phyloP scores from a whole-genome alignment of 2,113 vertebrate genomes.

The Crotalus horridus region DNA sequence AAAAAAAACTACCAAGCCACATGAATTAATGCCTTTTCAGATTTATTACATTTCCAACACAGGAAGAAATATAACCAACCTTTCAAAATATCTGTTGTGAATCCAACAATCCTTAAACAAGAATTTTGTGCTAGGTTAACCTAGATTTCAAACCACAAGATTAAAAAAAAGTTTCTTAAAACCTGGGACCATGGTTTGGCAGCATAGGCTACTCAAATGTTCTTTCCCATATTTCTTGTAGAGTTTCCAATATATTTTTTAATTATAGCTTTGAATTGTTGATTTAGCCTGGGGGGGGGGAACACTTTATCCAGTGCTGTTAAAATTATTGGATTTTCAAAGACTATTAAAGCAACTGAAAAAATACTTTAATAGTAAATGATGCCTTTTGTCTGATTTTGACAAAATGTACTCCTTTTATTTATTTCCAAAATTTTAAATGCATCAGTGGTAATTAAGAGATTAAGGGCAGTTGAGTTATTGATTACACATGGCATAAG shows the following conservation, averaged over 20 bases:
- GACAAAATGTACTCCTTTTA: background rate
- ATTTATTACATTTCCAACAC: background rate
- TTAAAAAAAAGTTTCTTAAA: background rate
- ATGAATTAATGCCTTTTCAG: background rate
- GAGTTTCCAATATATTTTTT: background rate
- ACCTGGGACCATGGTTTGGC: background rate
- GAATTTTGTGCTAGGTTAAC: background rate
- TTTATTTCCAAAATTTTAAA: background rate
- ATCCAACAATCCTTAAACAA: background rate
- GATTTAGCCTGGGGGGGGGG: background rate
- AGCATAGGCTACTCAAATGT: background rate
- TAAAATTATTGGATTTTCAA: background rate
- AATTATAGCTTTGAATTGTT: background rate
- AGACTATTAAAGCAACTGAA: background rate
- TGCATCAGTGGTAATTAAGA: background rate
- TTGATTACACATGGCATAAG: conserved; percentile 50
- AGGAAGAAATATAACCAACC: background rate
- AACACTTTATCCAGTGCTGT: background rate
- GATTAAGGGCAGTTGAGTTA: background rate
- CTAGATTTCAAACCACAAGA: background rate
- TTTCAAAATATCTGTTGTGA: background rate
- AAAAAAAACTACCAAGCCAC: background rate
- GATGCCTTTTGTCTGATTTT: background rate
- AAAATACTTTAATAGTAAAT: background rate
- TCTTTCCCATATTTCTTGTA: background rate